Percentiles rank a stretch among this genome's conserved stretches.
phyloP scores from a whole-genome alignment of 2,888 invertebrate genomes.

The Oxytorus armatus region DNA sequence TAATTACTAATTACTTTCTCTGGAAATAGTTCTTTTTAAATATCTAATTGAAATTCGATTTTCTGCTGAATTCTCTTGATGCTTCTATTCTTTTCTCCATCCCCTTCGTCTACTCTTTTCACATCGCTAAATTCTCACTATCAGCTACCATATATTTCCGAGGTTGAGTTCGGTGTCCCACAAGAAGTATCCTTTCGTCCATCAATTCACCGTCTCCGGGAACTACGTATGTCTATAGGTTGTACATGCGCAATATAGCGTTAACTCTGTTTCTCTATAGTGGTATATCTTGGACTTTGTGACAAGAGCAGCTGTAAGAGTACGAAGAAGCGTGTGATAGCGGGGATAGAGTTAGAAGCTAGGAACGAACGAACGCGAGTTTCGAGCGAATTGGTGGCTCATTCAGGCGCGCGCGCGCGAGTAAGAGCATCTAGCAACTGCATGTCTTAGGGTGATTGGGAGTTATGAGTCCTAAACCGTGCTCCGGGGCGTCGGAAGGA shows the following conservation, averaged over 20 bases:
- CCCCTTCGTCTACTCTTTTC: no score
- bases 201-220: not conserved
- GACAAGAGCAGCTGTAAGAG: constrained; percentile 18
- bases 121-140: no score
- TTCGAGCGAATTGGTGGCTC: constrained; percentile 38
- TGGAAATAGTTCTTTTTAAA: no score
- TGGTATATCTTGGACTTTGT: constrained; percentile 15
- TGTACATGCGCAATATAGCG: not conserved
- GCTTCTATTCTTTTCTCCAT: no score
- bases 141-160: not conserved
- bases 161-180: not conserved
- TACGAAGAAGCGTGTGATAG: constrained; percentile 5
- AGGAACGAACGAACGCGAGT: constrained; percentile 22
- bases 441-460: constrained; percentile 84
- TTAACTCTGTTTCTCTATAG: constrained; percentile 1
- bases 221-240: not conserved
- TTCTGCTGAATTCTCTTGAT: no score
- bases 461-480: constrained; percentile 84
- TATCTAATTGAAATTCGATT: no score
- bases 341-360: constrained; percentile 12
- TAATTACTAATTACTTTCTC: no score
- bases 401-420: constrained; percentile 56
- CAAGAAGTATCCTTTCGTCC: not conserved
- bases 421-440: constrained; percentile 76
- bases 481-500: constrained; percentile 80